These are phyloP conservation scores for Cheilosia soror DNA, from an alignment of 2,888 invertebrate species.

Conservation along the genomic window DNA sequence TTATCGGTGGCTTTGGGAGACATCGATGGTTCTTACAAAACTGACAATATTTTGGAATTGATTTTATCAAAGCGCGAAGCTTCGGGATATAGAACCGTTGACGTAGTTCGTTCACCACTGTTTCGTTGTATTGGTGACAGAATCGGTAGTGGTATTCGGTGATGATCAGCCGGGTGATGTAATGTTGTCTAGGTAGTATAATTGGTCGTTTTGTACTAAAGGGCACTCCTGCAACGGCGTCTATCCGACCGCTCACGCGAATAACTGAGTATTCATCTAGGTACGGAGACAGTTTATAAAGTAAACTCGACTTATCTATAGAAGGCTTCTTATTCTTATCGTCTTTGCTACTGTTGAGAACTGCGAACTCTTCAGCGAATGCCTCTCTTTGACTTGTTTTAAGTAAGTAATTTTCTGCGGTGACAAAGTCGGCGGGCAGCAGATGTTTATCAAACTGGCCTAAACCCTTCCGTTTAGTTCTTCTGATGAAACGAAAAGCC, in stretches of 20 bases:
- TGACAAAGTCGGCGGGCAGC: too few relatives aligned
- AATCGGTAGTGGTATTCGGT: background rate
- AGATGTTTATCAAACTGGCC: background rate
- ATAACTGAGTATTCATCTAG: background rate
- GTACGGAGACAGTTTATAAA: background rate
- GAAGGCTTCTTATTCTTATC: too few relatives aligned
- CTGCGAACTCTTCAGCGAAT: too few relatives aligned
- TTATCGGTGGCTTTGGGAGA: constrained; percentile 18
- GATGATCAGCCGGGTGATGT: background rate
- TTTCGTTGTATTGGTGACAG: background rate
- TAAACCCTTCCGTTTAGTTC: background rate
- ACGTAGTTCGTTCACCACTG: constrained; percentile 16
- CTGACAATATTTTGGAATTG: constrained; percentile 7
- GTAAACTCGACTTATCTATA: background rate
- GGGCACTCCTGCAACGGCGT: background rate
- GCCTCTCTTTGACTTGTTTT: too few relatives aligned
- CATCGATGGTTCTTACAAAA: constrained; percentile 9
- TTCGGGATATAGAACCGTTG: constrained; percentile 24
- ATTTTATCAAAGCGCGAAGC: constrained; percentile 6
- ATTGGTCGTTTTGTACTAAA: constrained; percentile 1
- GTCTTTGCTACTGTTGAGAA: too few relatives aligned
- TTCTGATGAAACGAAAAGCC: constrained; percentile 1
- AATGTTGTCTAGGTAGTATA: constrained; percentile 8
- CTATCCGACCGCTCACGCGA: constrained; percentile 4
- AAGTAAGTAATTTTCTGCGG: too few relatives aligned